Base-by-base conservation (phyloP, 2,888 invertebrate species). In the Hemicrepidius hirtus region DNA sequence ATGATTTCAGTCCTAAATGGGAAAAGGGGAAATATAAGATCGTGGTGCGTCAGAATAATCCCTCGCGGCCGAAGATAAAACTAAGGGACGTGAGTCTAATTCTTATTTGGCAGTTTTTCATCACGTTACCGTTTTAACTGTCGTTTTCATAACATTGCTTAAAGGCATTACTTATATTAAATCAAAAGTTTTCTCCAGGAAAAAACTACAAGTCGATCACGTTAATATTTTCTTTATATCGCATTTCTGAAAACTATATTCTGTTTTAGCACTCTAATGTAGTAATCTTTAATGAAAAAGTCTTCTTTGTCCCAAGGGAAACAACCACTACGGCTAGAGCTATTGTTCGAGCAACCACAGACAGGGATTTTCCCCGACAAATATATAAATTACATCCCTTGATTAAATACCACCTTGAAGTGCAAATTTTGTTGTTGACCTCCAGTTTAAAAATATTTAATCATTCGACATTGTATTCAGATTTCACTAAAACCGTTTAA, bases 1-100 rank as follows among this genome's bases (percentile, higher is more conserved):
- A 72, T 75, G 76, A 76, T 76, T 78, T 76, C 73, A 71, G 63
- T 73, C 72, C 66, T 69, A 75, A 71, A 73, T 73, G 69, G 69
- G 65, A 49, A 72, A 64, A 60, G 63, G 68, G 73, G 65, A 73
- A 73, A 73, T 69, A 73, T 73, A 69, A 73, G 73, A 73, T 69
- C 73, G 73, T 69, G 65, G 72, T 44, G 73, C 69, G 73, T 76
- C 76, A 75, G 69, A 73, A 76, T 77, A 78, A 78, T 77, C 78
- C 76, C 77, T 75, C 60, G 77, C 74, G 77, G 75, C 71, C 73
- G 68, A 69, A 76, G 78, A 77, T 77, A 77, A 77, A 78, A 78
- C 76, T 75, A 67, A 49, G 63, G 67, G 60, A 78, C 78, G 78
- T 78, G 78, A 77, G 73, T 57, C 73, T 75, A 78, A 77, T 78